These are phyloP conservation scores for Trematocara nigrifrons DNA, from an alignment of 2,113 vertebrate genomes.

Conservation along the genomic window DNA sequence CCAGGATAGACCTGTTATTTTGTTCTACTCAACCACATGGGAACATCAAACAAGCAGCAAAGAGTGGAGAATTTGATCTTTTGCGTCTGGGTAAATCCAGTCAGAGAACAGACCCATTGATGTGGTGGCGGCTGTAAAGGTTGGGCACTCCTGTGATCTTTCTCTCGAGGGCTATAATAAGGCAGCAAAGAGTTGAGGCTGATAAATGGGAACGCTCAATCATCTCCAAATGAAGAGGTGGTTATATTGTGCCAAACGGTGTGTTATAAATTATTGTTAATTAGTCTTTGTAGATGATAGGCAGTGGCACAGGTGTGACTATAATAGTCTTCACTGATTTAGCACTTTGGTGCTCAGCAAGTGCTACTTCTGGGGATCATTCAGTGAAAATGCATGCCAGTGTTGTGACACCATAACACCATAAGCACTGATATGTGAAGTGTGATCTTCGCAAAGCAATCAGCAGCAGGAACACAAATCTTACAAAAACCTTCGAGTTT, in stretches of 20 bases:
- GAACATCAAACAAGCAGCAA: conserved; percentile 47
- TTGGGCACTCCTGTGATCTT: not conserved
- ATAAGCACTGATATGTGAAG: not conserved
- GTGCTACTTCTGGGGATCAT: conserved; percentile 1
- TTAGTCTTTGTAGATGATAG: not conserved
- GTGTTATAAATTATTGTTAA: conserved; percentile 19
- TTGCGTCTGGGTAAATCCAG: conserved; percentile 17
- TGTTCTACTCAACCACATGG: not conserved
- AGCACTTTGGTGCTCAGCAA: not conserved
- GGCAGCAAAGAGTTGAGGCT: not conserved
- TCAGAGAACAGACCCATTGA: conserved; percentile 18
- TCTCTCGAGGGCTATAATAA: conserved; percentile 35
- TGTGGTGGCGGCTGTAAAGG: conserved; percentile 32
- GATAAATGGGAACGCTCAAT: not conserved
- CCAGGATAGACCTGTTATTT: conserved; percentile 2
- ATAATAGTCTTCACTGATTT: not conserved
- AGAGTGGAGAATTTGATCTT: conserved; percentile 32
- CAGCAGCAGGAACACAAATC: not conserved
- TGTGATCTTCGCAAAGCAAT: conserved; percentile 2
- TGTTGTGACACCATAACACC: conserved; percentile 7
- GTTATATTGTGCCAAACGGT: not conserved
- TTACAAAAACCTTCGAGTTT: not conserved
- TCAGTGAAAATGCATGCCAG: not conserved
- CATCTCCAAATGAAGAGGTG: not conserved
- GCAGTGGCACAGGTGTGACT: not conserved